Evolutionary conservation across 1,140 invertebrate species (phyloP).

Genomic region (Teleogryllus occipitalis): DNA sequence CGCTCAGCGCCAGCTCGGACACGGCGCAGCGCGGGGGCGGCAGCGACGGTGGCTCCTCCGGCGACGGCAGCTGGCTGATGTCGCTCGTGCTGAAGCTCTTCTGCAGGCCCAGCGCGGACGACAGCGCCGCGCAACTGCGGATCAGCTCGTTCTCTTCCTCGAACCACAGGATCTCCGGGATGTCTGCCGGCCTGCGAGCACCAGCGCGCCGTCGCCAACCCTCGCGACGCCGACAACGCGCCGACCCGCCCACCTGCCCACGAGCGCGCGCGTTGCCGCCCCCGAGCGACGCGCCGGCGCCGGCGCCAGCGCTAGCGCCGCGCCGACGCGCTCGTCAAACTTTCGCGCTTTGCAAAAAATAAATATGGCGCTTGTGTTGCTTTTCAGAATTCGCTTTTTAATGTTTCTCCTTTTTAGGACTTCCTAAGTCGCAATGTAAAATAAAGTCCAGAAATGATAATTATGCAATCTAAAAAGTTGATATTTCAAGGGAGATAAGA

Average conservation of each 20-base stretch:
- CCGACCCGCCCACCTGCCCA: not conserved
- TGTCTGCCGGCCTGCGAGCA: constrained; percentile 43
- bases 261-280: constrained; percentile 7
- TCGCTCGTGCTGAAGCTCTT: constrained; percentile 75
- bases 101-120: constrained; percentile 66
- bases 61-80: constrained; percentile 40
- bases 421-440: no score
- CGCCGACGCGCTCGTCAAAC: not conserved
- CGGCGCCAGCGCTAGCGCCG: not conserved
- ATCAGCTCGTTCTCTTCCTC: constrained; percentile 71
- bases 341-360: not conserved
- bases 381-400: no score
- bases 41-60: constrained; percentile 25
- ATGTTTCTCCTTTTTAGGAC: no score
- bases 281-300: constrained; percentile 9
- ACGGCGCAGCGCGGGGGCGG: constrained; percentile 41
- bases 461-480: no score
- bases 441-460: no score
- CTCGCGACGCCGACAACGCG: constrained; percentile 18
- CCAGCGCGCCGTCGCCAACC: not conserved
- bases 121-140: constrained; percentile 64
- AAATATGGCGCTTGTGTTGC: not conserved
- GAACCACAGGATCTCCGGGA: constrained; percentile 57
- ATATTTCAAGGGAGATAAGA: no score
- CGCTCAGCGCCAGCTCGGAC: constrained; percentile 57